Base-by-base conservation (phyloP, 1,140 invertebrate genomes). In the Drosophila hydei region DNA sequence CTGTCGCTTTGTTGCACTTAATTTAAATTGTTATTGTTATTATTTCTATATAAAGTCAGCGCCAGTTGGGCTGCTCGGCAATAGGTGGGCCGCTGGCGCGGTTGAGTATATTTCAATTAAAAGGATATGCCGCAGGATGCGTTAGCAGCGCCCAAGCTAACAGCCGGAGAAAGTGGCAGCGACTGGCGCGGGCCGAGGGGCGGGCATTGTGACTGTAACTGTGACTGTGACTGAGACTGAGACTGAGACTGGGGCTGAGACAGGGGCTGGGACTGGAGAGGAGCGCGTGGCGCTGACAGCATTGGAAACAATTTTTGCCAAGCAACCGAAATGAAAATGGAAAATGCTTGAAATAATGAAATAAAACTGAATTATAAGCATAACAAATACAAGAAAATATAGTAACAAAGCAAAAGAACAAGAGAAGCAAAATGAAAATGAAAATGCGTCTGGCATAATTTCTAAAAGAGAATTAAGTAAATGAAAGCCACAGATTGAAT, bases 1-100 rank as follows among this genome's bases (percentile, higher is more conserved):
- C 61, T 67, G 68, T 60, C 56, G 60, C 55, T 72, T 67, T 65
- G 75, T 68, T 87, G 51, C 81, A 81, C 81, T 83, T 88, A 75
- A 87, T 88, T 87, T 81, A 78, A 87, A 83, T 81, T 80, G 81
- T 87, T 87, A 87, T 87, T 85, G 77, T 85, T 85, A 88, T 85
- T 87, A 78, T 87, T 75, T 78, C 83, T 75, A 67, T 88, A 78
- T 70, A 87, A 87, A 85, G 81, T 77, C 80, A 71, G 55, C 77
- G 18, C 16, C 30, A 12, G 51, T 38, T 50, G 30, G 43, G 27
- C 30, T 21, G 8, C 21, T 30, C 5, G 58, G n/a, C 6, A 27
- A 19, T 18, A 9, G 30, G 25, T 27, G 40, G 55, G 40, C 42
- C 42, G 19, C 40, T 25, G 52, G 36, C 21, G 54, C 42, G 9